These are phyloP conservation scores for Theocolax elegans DNA, from an alignment of 1,140 invertebrate genomes.

Conservation along the genomic window DNA sequence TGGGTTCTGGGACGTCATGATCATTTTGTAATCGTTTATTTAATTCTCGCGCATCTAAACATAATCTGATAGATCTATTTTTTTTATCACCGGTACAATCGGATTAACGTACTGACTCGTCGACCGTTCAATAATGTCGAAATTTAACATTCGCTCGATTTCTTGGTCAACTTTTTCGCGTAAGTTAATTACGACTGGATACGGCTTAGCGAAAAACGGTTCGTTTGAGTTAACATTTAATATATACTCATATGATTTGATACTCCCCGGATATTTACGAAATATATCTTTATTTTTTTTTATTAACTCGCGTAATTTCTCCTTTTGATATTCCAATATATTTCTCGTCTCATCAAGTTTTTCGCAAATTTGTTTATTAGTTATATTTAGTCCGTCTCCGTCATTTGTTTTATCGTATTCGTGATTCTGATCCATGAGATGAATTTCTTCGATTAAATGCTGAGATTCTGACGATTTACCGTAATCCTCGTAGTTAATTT, in stretches of 20 bases:
- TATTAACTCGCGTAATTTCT: no score
- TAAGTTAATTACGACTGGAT: slow-evolving; percentile 42
- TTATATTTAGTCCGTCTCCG: no score
- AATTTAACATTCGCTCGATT: slow-evolving; percentile 42
- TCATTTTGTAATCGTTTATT: slow-evolving; percentile 51
- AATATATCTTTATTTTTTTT: no score
- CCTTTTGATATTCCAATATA: no score
- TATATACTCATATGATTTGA: slow-evolving; percentile 36
- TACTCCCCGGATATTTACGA: no score
- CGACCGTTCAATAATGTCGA: slow-evolving; percentile 44
- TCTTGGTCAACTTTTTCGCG: slow-evolving; percentile 34
- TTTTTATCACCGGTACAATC: slow-evolving; percentile 47
- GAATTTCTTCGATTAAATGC: no score
- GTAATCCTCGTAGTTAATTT: no score
- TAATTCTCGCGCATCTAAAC: slow-evolving; percentile 53
- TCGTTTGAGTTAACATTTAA: slow-evolving; percentile 37
- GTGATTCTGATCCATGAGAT: no score
- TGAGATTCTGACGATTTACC: no score
- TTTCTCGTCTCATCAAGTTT: no score
- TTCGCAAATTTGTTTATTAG: no score
- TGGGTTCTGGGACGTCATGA: slow-evolving; percentile 35
- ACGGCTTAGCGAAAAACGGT: slow-evolving; percentile 35
- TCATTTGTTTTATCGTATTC: no score
- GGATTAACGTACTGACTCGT: slow-evolving; percentile 54
- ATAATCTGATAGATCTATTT: slow-evolving; percentile 50